phyloP scores from a whole-genome alignment of 1,140 invertebrate species.

The Cephus cinctus region DNA sequence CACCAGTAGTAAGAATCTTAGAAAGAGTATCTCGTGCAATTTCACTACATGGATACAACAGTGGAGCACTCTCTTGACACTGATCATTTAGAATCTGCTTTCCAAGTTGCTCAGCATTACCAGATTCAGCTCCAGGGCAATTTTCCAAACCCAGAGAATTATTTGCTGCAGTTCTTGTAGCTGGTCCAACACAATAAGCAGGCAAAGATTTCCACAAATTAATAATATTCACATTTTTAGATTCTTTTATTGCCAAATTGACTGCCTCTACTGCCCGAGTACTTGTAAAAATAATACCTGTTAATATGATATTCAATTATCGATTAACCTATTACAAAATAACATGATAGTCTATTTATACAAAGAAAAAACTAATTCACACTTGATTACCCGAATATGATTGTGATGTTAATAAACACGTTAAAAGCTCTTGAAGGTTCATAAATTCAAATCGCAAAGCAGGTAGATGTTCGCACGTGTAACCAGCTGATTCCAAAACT shows the following conservation, averaged over 20 bases:
- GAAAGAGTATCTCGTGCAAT: constrained; percentile 47
- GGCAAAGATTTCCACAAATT: constrained; percentile 35
- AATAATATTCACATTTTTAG: constrained; percentile 18
- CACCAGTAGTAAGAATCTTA: constrained; percentile 28
- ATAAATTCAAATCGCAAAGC: constrained; percentile 41
- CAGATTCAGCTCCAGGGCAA: constrained; percentile 38
- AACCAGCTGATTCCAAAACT: constrained; percentile 39
- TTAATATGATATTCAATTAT: neutral
- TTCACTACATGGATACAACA: constrained; percentile 49
- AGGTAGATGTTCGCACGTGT: constrained; percentile 38
- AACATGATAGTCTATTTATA: neutral
- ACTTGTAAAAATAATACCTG: constrained; percentile 51
- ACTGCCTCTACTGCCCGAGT: constrained; percentile 44
- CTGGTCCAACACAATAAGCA: constrained; percentile 44
- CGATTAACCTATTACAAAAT: constrained; percentile 3
- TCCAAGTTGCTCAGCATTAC: constrained; percentile 45
- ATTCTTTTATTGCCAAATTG: constrained; percentile 15
- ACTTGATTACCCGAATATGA: constrained; percentile 40
- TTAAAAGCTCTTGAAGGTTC: constrained; percentile 31
- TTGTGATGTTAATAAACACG: constrained; percentile 26
- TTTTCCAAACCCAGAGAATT: constrained; percentile 31
- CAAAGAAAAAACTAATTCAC: constrained; percentile 3
- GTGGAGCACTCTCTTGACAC: constrained; percentile 21
- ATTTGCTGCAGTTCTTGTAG: constrained; percentile 38
- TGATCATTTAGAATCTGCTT: constrained; percentile 32